Evolutionary conservation across 64 coral and sea anemone genomes (phyloP), one percentile per base, ranked within the genome.

Genomic region (Montipora efflorescens): DNA sequence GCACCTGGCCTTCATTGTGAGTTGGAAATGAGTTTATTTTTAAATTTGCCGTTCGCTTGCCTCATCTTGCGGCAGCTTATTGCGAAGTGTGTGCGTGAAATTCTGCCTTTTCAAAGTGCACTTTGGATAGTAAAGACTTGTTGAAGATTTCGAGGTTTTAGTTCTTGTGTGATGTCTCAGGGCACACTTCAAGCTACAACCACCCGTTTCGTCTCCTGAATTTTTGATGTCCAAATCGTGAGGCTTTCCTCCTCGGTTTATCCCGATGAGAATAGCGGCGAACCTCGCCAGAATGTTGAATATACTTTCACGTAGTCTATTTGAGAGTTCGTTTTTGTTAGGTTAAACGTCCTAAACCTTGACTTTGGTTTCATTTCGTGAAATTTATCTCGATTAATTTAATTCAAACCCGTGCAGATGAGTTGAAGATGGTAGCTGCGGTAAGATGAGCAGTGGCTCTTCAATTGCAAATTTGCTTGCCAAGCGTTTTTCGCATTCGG

Each of bases 1-100:
- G 90, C 90, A 91, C 90, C 90, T 91, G 90, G 90, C 53, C 90
- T 28, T 82, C 25, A 82, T 91, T 91, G 90, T 91, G 76, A 91
- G 90, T 73, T 82, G 47, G 82, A 86, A 70, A 72, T 71, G 47
- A 59, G 68, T 49, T 91, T 59, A 53, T 74, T 57, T 71, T 47
- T 16, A 74, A 58, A 91, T 59, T 91, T 83, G 11, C 53, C 64
- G 20, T 82, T 81, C 66, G 62, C 43, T 75, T 50, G 79, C 22
- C 61, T 15, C 14, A 64, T 64, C 48, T 68, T 68, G 21, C 47
- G 12, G 45, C 0, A 74, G 8, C 72, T 36, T 44, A 16, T 14
- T 77, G 3, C 14, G 49, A 91, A 82, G 16, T 47, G 14, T 19
- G 13, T 18, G 11, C 23, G 28, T 9, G 9, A 18, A 66, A 45